Conservation (phyloP, 2,113 vertebrate genomes). For the Rattus rattus region DNA sequence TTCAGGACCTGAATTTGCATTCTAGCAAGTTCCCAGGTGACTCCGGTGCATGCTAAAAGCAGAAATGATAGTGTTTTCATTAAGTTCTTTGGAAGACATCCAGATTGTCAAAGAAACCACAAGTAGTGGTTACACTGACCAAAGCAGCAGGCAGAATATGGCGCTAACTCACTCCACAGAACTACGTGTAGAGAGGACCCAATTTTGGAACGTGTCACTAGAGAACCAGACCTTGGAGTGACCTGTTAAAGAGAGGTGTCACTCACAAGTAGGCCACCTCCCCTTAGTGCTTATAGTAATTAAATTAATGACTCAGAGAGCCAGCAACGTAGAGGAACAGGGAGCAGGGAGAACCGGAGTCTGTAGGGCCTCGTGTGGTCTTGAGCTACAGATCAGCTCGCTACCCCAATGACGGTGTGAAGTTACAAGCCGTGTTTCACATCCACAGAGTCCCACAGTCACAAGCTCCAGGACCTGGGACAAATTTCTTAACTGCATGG, state of each 20-base stretch:
- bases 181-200: constrained; percentile 12
- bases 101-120: background rate
- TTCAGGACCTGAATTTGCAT: background rate
- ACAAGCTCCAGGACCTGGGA: background rate
- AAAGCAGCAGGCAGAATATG: background rate
- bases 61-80: background rate
- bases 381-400: background rate
- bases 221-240: constrained; percentile 65
- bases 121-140: background rate
- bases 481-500: background rate
- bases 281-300: constrained; percentile 74
- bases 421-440: background rate
- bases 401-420: background rate
- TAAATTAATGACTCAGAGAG: constrained; percentile 49
- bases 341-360: background rate
- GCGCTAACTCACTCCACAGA: background rate
- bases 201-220: constrained; percentile 48
- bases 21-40: background rate
- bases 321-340: background rate
- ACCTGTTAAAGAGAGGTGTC: constrained; percentile 68
- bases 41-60: background rate
- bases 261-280: constrained; percentile 74
- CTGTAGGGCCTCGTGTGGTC: background rate
- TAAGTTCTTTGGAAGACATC: background rate
- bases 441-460: background rate